These are phyloP conservation scores for Oreotragus oreotragus DNA, from an alignment of 2,113 vertebrate species.

Conservation along the genomic window DNA sequence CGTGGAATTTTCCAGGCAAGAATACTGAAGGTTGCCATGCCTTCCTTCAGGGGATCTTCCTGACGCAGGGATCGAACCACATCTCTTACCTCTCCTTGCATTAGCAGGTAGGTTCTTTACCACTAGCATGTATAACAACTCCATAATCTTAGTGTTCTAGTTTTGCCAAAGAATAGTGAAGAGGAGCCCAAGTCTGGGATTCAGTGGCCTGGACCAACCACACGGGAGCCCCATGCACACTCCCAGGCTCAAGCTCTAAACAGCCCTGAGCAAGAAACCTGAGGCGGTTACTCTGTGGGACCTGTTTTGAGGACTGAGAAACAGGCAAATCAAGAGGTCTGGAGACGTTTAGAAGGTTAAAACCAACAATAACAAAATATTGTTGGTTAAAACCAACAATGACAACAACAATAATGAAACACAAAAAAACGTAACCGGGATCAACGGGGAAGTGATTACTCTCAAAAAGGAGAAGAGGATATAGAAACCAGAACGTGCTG, in stretches of 20 bases:
- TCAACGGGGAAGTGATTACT: no score
- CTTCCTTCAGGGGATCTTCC: background rate
- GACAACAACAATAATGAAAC: background rate
- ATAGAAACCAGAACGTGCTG: background rate
- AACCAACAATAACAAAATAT: background rate
- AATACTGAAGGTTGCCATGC: background rate
- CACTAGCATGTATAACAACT: background rate
- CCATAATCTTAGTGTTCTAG: background rate
- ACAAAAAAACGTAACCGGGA: background rate
- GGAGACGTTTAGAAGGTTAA: background rate
- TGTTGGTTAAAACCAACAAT: background rate
- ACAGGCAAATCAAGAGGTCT: background rate
- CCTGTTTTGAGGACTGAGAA: background rate
- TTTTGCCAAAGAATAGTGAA: background rate
- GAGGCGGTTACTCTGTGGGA: background rate
- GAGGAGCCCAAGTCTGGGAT: background rate
- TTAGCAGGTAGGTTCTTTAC: background rate
- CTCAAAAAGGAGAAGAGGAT: background rate
- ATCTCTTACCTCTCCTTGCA: background rate
- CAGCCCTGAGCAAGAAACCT: background rate
- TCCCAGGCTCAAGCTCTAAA: background rate
- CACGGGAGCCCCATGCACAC: accelerated
- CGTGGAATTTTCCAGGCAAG: background rate
- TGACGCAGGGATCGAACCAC: background rate
- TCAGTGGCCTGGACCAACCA: background rate